phyloP scores from a whole-genome alignment of 1,140 invertebrate genomes.

The Drosophila equinoxialis region DNA sequence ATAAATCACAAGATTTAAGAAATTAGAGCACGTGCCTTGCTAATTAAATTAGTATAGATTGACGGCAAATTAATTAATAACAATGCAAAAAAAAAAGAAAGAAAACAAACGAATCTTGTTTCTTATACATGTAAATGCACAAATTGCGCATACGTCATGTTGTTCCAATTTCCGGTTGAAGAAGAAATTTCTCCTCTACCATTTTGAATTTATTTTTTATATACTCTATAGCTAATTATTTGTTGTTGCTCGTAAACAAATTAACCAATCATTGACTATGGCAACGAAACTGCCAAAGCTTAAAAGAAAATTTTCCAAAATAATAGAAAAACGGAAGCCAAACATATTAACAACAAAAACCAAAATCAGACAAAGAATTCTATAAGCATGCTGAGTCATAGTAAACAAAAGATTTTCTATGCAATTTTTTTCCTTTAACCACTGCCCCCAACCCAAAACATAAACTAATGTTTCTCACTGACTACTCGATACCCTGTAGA shows the following conservation, averaged over 20 bases:
- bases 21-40: conserved; percentile 14
- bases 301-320: conserved; percentile 8
- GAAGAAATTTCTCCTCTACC: neutral
- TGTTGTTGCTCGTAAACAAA: neutral
- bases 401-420: conserved; percentile 30
- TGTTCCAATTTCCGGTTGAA: conserved; percentile 40
- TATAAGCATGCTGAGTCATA: conserved; percentile 52
- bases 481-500: too few relatives aligned
- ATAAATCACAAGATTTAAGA: conserved; percentile 11
- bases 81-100: neutral
- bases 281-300: neutral
- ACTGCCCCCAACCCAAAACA: neutral
- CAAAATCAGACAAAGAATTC: conserved; percentile 47
- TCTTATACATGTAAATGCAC: conserved; percentile 24
- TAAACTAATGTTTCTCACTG: too few relatives aligned
- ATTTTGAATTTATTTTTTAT: neutral
- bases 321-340: conserved; percentile 19
- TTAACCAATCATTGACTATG: neutral
- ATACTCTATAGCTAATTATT: neutral
- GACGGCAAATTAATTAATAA: conserved; percentile 14
- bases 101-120: conserved; percentile 2
- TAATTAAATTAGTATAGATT: conserved; percentile 30
- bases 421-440: conserved; percentile 28
- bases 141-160: conserved; percentile 37
- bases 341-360: conserved; percentile 21